Base-by-base conservation (phyloP, 2,888 invertebrate species). In the Sepiola atlantica region DNA sequence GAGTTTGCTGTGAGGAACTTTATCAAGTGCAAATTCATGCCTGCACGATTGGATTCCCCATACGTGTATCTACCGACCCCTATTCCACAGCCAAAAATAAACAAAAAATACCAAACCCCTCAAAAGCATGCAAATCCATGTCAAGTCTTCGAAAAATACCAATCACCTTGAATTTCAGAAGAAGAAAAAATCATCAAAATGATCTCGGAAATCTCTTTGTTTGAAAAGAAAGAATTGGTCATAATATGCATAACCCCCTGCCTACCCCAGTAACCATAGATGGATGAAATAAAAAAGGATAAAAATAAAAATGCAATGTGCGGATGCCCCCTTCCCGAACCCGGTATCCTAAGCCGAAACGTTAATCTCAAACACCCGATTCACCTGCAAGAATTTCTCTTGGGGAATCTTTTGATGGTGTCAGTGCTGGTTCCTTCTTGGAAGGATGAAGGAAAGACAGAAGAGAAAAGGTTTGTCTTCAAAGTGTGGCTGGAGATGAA, bases 21-120 rank as follows among this genome's bases (percentile, higher is more conserved):
- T 77, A 77, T 77, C 77, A 77, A 77, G 77, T 77, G 77, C 77
- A 77, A 77, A 77, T 77, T 77, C 77, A 77, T 77, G 77, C 77
- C n/a, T 32, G 77, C 77, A 77, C 32, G 77, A 77, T 77, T 77
- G 77, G n/a, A 77, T 77, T 77, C n/a, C n/a, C n/a, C 77, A 77
- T 77, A 77, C 18, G n/a, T 77, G n/a, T 77, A 77, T 77, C 77
- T 14, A 77, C 24, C 45, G 45, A 45, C 45, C 45, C 45, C 45
- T 45, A 45, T 45, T 45, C 45, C 45, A 45, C 45, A 45, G 45
- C 24, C 18, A n/a, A n/a, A 77, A n/a, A n/a, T 4, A 77, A n/a
- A 57, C 6, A 20, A 57, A 57, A 57, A 57, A 57, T n/a, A n/a
- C n/a, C 12, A 14, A 77, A n/a, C 45, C 2, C 45, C 45, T n/a